A percentile compares a stretch with the other conserved stretches of the same genome.
These are phyloP conservation scores for Nudaria mundana DNA, from an alignment of 2,888 invertebrate genomes.

Conservation along the genomic window DNA sequence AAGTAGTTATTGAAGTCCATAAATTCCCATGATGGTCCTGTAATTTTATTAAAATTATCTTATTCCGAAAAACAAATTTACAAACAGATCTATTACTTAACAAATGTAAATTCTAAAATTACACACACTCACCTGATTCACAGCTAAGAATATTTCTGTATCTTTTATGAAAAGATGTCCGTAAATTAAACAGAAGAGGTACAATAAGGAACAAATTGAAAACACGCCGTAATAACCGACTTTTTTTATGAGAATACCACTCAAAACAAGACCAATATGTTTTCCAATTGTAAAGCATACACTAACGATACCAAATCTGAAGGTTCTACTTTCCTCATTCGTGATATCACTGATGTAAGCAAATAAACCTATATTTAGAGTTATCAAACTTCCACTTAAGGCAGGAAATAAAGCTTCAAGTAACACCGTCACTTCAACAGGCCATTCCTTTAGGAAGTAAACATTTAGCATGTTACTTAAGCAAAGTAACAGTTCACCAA, in stretches of 20 bases:
- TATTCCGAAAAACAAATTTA: too few species aligned
- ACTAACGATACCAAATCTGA: slow-evolving; percentile 45
- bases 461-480: slow-evolving; percentile 40
- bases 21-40: slow-evolving; percentile 14
- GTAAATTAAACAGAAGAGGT: slow-evolving; percentile 40
- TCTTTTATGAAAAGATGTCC: too few species aligned
- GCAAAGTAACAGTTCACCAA: slow-evolving; percentile 74
- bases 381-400: slow-evolving; percentile 77
- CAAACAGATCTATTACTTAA: too few species aligned
- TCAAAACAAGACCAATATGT: slow-evolving; percentile 64
- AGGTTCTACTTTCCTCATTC: too few species aligned
- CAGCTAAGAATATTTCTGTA: too few species aligned
- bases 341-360: too few species aligned
- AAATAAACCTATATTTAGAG: slow-evolving; percentile 42
- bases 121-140: too few species aligned
- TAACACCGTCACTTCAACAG: slow-evolving; percentile 74
- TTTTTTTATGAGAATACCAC: slow-evolving; percentile 60
- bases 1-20: slow-evolving; percentile 56
- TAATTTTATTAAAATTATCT: too few species aligned
- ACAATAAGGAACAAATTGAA: slow-evolving; percentile 58
- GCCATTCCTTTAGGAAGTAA: slow-evolving; percentile 44
- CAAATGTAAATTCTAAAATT: too few species aligned
- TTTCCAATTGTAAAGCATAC: slow-evolving; percentile 37
- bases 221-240: slow-evolving; percentile 79
- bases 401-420: slow-evolving; percentile 77